Base-by-base conservation (phyloP, 2,113 vertebrate species). In the Halcyon senegalensis region DNA sequence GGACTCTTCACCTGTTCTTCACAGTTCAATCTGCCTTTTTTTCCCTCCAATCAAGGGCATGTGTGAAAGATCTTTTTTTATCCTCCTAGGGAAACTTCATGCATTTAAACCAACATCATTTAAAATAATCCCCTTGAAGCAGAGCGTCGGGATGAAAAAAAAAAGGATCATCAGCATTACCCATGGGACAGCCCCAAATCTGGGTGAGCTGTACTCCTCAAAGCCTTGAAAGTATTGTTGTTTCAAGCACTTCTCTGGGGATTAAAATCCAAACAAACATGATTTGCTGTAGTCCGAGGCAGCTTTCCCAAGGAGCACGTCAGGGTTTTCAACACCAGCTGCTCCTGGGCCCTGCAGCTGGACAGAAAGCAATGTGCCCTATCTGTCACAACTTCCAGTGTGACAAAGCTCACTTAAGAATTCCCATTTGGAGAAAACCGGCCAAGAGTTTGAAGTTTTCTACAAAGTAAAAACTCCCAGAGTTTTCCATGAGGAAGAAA, bases 41-140 rank as follows among this genome's bases (percentile, higher is more conserved):
- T 4, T 1, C 5, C 9, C 37, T 53, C 7, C 18, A 15, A 51
- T 18, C 13, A 80, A 37, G 31, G 21, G 64, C 75, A 58, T 0
- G 1, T 35, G 23, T 16, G 11, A 64, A 75, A 33, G 56, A 90
- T 37, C 30, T 56, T 46, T 81, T 33, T 85, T 91, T 27, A 67
- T 37, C 18, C 10, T 70, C 46, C 13, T 18, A 39, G 37, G 60
- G 58, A 87, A 81, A 70, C 24, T 50, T 58, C 1, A 10, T 13
- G 13, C 8, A 35, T 59, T 89, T 77, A 43, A 62, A 79, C 6
- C 31, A 48, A 24, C 3, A 21, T 19, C 13, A 79, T n/a, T 74
- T 23, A 33, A 85, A 74, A 81, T 11, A 87, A 70, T 25, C 5
- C 4, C 14, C 23, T 19, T 83, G 60, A 60, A 74, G 15, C 8